Percentiles rank a stretch among this genome's conserved stretches.
Evolutionary conservation across 2,113 vertebrate genomes (phyloP).

Genomic region (Caranx melampygus): DNA sequence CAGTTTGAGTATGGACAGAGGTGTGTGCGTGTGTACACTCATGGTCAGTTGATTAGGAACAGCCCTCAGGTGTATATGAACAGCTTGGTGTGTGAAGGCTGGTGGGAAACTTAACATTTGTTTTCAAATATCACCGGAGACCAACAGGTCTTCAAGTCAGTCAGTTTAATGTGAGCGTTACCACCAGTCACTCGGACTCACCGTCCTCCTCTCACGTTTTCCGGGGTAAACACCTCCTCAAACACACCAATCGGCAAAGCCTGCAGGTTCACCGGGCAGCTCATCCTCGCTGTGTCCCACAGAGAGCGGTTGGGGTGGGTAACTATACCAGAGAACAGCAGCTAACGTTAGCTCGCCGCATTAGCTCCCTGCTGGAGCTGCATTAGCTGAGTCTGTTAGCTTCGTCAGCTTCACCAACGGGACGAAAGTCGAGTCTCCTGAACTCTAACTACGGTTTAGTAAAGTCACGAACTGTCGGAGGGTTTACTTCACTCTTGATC

Average conservation of each 20-base stretch:
- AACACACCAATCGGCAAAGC: constrained; percentile 63
- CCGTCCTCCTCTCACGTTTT: constrained; percentile 69
- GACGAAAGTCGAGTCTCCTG: rapidly evolving
- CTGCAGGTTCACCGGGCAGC: constrained; percentile 72
- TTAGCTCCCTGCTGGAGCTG: constrained; percentile 12
- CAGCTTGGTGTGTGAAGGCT: too few relatives aligned
- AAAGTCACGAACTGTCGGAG: not conserved
- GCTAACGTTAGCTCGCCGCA: constrained; percentile 17
- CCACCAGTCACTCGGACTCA: constrained; percentile 26
- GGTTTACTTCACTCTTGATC: not conserved
- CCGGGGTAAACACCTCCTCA: constrained; percentile 59
- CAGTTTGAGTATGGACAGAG: too few relatives aligned
- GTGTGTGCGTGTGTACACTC: too few relatives aligned
- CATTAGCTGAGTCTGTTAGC: not conserved
- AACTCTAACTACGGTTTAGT: too few relatives aligned
- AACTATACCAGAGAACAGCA: not conserved
- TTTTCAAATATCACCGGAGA: too few relatives aligned
- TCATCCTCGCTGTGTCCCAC: constrained; percentile 41
- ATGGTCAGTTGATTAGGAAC: too few relatives aligned
- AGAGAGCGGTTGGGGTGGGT: not conserved
- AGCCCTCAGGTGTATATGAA: too few relatives aligned
- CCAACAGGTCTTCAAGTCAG: not conserved
- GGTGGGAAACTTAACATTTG: too few relatives aligned
- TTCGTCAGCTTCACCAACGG: not conserved
- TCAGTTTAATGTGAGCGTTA: not conserved